A percentile compares a stretch with the other conserved stretches of the same genome.
phyloP scores from a whole-genome alignment of 1,140 invertebrate genomes.

The Aradophagus sp. region DNA sequence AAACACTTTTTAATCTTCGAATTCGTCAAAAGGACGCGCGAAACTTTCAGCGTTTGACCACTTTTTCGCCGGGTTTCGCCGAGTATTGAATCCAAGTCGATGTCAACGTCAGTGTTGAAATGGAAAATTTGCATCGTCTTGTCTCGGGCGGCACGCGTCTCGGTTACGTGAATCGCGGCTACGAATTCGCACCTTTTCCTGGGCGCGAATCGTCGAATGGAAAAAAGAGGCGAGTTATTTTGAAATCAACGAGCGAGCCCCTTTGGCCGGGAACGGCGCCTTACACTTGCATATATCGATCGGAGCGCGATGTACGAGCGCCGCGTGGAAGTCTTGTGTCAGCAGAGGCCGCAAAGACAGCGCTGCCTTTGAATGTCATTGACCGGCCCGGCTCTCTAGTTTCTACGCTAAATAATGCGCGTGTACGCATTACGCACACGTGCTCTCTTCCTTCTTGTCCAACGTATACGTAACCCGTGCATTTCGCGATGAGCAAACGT shows the following conservation, averaged over 20 bases:
- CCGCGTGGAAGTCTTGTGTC: slow-evolving; percentile 56
- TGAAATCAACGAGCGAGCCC: slow-evolving; percentile 25
- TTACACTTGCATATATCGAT: slow-evolving; percentile 44
- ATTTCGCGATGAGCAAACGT: slow-evolving; percentile 31
- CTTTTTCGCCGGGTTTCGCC: neutral
- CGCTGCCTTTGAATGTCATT: slow-evolving; percentile 55
- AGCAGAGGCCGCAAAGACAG: slow-evolving; percentile 46
- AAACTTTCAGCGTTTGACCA: too few species aligned
- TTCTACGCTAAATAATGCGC: slow-evolving; percentile 55
- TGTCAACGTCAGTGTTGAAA: neutral
- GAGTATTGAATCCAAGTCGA: too few species aligned
- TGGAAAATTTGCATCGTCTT: slow-evolving; percentile 7
- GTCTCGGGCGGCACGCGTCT: neutral
- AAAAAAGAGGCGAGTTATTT: slow-evolving; percentile 29
- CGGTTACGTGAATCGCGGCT: slow-evolving; percentile 12
- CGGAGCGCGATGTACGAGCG: slow-evolving; percentile 15
- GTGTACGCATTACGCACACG: slow-evolving; percentile 51
- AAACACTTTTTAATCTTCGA: too few species aligned
- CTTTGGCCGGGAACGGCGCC: slow-evolving; percentile 3
- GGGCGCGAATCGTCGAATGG: slow-evolving; percentile 8
- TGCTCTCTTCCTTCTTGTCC: slow-evolving; percentile 42
- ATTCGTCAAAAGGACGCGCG: too few species aligned
- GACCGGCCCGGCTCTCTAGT: slow-evolving; percentile 56
- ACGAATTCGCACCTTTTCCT: slow-evolving; percentile 28
- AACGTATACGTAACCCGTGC: slow-evolving; percentile 37